phyloP scores from a whole-genome alignment of 2,113 vertebrate genomes.

The Lepisosteus osseus region DNA sequence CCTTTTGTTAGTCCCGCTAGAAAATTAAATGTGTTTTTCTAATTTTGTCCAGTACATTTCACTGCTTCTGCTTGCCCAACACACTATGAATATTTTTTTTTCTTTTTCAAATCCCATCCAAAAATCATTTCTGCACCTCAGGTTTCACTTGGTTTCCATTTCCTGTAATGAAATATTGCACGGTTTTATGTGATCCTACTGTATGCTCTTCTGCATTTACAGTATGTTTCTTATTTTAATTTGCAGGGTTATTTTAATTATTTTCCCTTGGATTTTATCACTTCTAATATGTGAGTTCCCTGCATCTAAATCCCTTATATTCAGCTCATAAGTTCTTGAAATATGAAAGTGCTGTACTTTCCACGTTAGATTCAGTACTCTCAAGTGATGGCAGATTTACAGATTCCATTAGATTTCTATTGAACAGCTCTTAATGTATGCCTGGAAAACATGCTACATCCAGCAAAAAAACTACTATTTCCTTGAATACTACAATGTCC shows the following conservation, averaged over 20 bases:
- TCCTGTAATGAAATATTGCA: too few relatives aligned
- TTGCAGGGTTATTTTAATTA: neutral
- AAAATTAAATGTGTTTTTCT: too few relatives aligned
- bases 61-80: too few relatives aligned
- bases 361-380: conserved; percentile 51
- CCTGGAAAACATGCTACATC: conserved; percentile 56
- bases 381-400: conserved; percentile 65
- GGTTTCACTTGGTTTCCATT: too few relatives aligned
- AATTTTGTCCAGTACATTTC: too few relatives aligned
- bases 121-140: too few relatives aligned
- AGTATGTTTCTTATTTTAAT: neutral
- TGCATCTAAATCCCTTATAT: conserved; percentile 32
- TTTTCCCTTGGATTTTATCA: neutral
- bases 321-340: conserved; percentile 48
- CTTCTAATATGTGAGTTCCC: neutral
- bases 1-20: too few relatives aligned
- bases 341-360: conserved; percentile 60
- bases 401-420: conserved; percentile 72
- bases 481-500: neutral
- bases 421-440: conserved; percentile 64
- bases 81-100: too few relatives aligned
- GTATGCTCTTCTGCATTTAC: too few relatives aligned
- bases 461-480: conserved; percentile 29
- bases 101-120: too few relatives aligned
- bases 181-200: too few relatives aligned